These are phyloP conservation scores for Nibea coibor DNA, from an alignment of 2,113 vertebrate genomes.

Conservation along the genomic window DNA sequence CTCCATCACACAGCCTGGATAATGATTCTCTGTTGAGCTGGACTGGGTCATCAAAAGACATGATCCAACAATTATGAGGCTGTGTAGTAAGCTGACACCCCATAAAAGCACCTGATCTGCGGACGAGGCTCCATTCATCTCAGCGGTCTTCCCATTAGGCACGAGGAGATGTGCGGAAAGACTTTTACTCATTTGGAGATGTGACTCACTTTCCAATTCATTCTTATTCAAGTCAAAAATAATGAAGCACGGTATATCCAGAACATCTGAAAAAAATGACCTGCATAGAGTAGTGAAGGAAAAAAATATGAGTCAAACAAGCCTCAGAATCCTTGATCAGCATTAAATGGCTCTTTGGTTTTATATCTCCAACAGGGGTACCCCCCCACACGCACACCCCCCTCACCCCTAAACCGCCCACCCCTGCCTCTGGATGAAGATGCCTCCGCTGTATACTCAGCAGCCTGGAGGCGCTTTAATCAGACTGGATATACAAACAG, in stretches of 20 bases:
- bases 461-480: slow-evolving; percentile 71
- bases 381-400: not conserved
- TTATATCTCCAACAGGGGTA: slow-evolving; percentile 58
- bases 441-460: slow-evolving; percentile 47
- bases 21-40: slow-evolving; percentile 74
- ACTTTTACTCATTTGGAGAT: slow-evolving; percentile 72
- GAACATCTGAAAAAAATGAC: slow-evolving; percentile 49
- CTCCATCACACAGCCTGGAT: slow-evolving; percentile 63
- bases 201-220: slow-evolving; percentile 71
- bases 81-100: slow-evolving; percentile 72
- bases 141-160: slow-evolving; percentile 69
- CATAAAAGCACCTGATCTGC: slow-evolving; percentile 78
- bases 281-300: slow-evolving; percentile 36
- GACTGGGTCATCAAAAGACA: slow-evolving; percentile 78
- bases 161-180: slow-evolving; percentile 63
- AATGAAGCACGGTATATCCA: slow-evolving; percentile 69
- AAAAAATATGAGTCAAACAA: slow-evolving; percentile 63
- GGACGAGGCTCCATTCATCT: slow-evolving; percentile 68
- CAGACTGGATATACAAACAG: slow-evolving; percentile 73
- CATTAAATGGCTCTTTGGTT: slow-evolving; percentile 77
- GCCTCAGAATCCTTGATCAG: slow-evolving; percentile 71
- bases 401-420: slow-evolving; percentile 18
- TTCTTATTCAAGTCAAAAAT: slow-evolving; percentile 74
- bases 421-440: slow-evolving; percentile 60
- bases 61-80: slow-evolving; percentile 76